Conservation (phyloP, 2,888 invertebrate genomes). For the Listrodromus nycthemerus region DNA sequence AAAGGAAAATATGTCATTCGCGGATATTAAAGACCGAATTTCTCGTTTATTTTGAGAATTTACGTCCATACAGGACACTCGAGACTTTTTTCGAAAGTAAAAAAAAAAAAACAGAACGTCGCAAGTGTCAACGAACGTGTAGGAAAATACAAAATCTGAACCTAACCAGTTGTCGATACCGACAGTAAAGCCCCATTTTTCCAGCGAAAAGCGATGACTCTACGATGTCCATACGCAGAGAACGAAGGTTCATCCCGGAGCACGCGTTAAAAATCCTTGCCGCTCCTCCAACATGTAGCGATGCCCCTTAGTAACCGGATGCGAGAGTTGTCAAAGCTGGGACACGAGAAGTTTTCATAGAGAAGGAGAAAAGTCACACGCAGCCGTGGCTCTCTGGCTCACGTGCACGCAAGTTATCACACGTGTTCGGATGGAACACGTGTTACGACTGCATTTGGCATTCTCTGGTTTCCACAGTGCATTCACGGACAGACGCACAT, state of each 20-base stretch:
- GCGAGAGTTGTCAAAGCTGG: conserved; percentile 47
- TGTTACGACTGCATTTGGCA: conserved; percentile 66
- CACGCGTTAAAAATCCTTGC: conserved; percentile 18
- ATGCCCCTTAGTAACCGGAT: conserved; percentile 54
- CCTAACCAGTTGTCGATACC: conserved; percentile 26
- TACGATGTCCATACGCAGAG: neutral
- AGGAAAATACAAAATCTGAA: neutral
- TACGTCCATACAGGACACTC: neutral
- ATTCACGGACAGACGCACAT: conserved; percentile 18
- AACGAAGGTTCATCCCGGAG: neutral
- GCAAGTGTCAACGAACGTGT: neutral
- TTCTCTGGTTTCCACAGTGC: conserved; percentile 34
- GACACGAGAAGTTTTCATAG: conserved; percentile 3
- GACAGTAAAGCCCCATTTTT: neutral
- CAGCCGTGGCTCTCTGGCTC: conserved; percentile 50
- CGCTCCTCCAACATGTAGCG: neutral
- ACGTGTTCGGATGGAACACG: conserved; percentile 61
- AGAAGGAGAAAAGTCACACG: conserved; percentile 63
- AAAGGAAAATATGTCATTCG: neutral
- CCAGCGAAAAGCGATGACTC: conserved; percentile 18
- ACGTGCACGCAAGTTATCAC: conserved; percentile 54
- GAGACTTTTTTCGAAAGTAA: conserved; percentile 13
- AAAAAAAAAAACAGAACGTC: neutral
- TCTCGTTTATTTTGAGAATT: neutral
- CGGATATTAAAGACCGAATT: neutral